phyloP scores from a whole-genome alignment of 2,113 vertebrate genomes.

The Xerus inauris region DNA sequence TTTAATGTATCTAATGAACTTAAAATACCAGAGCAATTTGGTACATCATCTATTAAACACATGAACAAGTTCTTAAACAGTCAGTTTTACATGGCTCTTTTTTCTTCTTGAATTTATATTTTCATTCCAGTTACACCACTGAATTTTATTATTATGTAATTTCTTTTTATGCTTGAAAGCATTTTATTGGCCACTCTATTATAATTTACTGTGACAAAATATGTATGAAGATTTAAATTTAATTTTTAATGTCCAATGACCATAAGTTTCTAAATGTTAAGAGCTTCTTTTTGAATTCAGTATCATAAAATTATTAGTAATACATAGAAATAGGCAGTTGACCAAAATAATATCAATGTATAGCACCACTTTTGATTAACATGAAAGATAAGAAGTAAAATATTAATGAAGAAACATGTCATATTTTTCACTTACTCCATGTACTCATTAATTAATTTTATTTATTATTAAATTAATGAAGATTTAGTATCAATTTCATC shows the following conservation, averaged over 20 bases:
- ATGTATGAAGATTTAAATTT: constrained; percentile 56
- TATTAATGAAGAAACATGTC: constrained; percentile 16
- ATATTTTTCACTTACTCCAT: not conserved
- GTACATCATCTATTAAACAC: constrained; percentile 53
- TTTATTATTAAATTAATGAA: constrained; percentile 18
- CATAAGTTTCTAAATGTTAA: constrained; percentile 60
- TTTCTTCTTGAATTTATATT: constrained; percentile 64
- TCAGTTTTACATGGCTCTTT: not conserved
- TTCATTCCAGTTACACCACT: constrained; percentile 32
- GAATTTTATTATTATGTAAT: constrained; percentile 58
- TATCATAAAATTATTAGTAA: not conserved
- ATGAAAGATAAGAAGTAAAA: not conserved
- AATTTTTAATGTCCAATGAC: constrained; percentile 66
- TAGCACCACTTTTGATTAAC: not conserved
- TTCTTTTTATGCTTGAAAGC: constrained; percentile 51
- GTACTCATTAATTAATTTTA: not conserved
- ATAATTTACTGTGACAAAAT: constrained; percentile 50
- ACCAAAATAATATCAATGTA: constrained; percentile 11
- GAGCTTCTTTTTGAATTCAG: constrained; percentile 13
- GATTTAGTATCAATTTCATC: not conserved
- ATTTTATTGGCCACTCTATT: constrained; percentile 53
- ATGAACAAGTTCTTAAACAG: constrained; percentile 36
- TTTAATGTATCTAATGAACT: constrained; percentile 73
- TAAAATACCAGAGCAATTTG: constrained; percentile 72
- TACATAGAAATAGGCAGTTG: not conserved